Base-by-base conservation (phyloP, 2,888 invertebrate genomes). In the Drosophila sordidula region DNA sequence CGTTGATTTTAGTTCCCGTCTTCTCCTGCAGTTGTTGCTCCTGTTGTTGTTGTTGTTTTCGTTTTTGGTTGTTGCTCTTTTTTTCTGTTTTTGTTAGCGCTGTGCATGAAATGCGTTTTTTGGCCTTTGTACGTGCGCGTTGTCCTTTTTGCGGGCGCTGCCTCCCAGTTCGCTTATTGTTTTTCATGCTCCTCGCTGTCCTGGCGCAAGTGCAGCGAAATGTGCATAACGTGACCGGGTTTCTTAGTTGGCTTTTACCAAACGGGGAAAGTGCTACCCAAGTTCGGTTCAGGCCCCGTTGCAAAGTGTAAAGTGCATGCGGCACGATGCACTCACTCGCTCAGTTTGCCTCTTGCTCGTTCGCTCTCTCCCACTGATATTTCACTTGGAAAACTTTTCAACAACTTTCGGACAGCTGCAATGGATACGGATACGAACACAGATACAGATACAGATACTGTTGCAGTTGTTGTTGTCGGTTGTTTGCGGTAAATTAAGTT, bases 191-290 rank as follows among this genome's bases (percentile, higher is more conserved):
- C 36, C 25, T 22, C 55, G 50, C 29, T 44, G 29, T 56, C 79
- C 75, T 62, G 70, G 51, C 64, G 65, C 70, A 56, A 88, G 85
- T 89, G 84, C 84, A 85, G 36, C 86, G 89, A 85, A 85, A 85
- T 85, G 85, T 85, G 88, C 77, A 89, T 87, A 87, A 85, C 85
- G 89, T 85, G 85, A 85, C 89, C 75, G 83, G 89, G 86, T 79
- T 89, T 73, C 87, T 87, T 84, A 89, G 85, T 87, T 87, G 78
- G 65, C 81, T 79, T 87, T 77, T 79, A 67, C 61, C 69, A 54
- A 47, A 22, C 63, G 63, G 66, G 72, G 59, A 79, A 80, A 82
- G 75, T 83, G 83, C 76, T 52, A 58, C 39, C 70, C 76, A 77
- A 75, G 70, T 74, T 58, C 47, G 61, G 32, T 34, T 55, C 45